Evolutionary conservation across 2,888 invertebrate species (phyloP).

Genomic region (Heteromyza rotundicornis): DNA sequence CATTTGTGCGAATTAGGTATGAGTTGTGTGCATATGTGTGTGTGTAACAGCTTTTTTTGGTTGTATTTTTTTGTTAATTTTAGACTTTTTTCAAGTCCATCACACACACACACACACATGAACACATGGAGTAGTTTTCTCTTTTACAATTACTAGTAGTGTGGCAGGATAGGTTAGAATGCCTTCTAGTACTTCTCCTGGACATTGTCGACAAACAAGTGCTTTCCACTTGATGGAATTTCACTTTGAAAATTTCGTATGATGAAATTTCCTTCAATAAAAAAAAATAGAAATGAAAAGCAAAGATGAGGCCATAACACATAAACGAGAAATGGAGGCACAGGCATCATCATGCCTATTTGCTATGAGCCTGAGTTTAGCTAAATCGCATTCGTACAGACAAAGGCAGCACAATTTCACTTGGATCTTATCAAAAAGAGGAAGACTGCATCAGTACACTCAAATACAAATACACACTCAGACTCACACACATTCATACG

Average conservation of each 20-base stretch:
- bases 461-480: conserved; percentile 17
- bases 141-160: neutral
- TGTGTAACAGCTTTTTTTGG: too few species aligned
- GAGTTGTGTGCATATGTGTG: too few species aligned
- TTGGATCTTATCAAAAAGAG: conserved; percentile 36
- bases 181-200: neutral
- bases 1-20: conserved; percentile 48
- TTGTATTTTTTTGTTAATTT: too few species aligned
- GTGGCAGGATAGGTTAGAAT: neutral
- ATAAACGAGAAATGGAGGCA: neutral
- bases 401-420: too few species aligned
- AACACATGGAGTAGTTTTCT: neutral
- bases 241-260: conserved; percentile 43
- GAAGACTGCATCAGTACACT: conserved; percentile 45
- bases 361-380: too few species aligned
- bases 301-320: neutral
- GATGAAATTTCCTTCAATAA: conserved; percentile 48
- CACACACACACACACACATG: too few species aligned
- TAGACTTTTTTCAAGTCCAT: too few species aligned
- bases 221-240: conserved; percentile 1
- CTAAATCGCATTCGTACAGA: too few species aligned
- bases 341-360: neutral
- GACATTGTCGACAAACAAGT: neutral
- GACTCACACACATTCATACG: conserved; percentile 20
- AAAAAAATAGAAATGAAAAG: neutral